phyloP scores from a whole-genome alignment of 2,113 vertebrate genomes.

The Ochotona princeps region DNA sequence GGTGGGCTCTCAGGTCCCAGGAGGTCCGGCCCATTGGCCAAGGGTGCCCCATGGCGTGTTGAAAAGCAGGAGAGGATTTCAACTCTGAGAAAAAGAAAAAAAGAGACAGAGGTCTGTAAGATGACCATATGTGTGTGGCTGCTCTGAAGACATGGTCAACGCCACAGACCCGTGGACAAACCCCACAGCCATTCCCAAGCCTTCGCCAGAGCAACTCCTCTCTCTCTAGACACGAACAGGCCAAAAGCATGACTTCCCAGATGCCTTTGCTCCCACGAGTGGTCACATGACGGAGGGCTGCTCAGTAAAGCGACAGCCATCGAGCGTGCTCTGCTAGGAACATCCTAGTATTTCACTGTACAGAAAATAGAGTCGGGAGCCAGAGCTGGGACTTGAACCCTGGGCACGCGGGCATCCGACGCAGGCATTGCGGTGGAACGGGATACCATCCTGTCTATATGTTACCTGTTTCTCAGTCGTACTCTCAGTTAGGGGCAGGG shows the following conservation, averaged over 20 bases:
- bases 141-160: not conserved
- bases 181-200: not conserved
- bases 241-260: not conserved
- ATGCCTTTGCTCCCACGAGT: not conserved
- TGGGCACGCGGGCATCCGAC: too few species aligned
- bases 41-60: not conserved
- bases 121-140: not conserved
- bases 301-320: not conserved
- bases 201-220: not conserved
- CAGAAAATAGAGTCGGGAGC: not conserved
- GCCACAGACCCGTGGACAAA: not conserved
- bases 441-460: too few species aligned
- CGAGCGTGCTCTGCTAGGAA: not conserved
- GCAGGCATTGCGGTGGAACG: too few species aligned
- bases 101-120: not conserved
- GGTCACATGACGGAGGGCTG: not conserved
- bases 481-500: not conserved
- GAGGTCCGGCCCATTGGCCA: not conserved
- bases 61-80: not conserved
- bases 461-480: not conserved
- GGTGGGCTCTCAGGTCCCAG: not conserved
- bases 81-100: constrained; percentile 63
- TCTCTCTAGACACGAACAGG: not conserved
- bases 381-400: too few species aligned
- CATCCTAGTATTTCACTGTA: not conserved